Base-by-base conservation (phyloP, 2,113 vertebrate genomes). In the Phalacrocorax brasilianus region DNA sequence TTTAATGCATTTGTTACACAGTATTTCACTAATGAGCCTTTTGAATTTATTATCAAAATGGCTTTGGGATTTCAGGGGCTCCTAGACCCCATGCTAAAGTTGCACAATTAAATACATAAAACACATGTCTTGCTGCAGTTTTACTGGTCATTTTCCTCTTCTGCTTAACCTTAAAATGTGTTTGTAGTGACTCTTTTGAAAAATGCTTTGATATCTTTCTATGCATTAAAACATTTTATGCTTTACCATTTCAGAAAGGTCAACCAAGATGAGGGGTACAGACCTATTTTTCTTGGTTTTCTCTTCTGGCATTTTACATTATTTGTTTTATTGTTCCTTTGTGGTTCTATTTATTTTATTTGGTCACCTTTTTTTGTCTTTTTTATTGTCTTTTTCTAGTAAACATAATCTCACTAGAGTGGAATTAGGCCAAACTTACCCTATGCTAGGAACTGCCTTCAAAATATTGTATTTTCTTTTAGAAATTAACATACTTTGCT, bases 161-260 rank as follows among this genome's bases (percentile, higher is more conserved):
- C 56, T 77, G 88, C 56, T 93, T 95, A 92, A 61, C 42, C 40
- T 81, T 94, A 82, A 95, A 96, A 93, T 75, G 44, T 85, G 33
- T 45, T 49, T 20, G 2, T 11, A 52, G 44, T 35, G 56, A 75
- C 59, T 85, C 6, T 71, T 79, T 63, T 81, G 61, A 93, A 94
- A 91, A 86, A 67, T 1, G 3, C 30, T 27, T 71, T 85, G 28
- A 35, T 94, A 82, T 56, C 5, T 45, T 88, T 94, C 88, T 93
- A 94, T 38, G 14, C 49, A 86, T 61, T 88, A 72, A 90, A 97
- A n/a, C 40, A 42, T 86, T 94, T 97, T 71, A 74, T 79, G 40
- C 59, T 85, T 95, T 94, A 85, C 28, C 59, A 68, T 92, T 71
- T 94, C 53, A 89, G 42, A 94, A 97, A 87, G 75, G 44, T 96